These are phyloP conservation scores for Pseudomyrmex pallidus DNA, from an alignment of 1,140 invertebrate species.

Conservation along the genomic window DNA sequence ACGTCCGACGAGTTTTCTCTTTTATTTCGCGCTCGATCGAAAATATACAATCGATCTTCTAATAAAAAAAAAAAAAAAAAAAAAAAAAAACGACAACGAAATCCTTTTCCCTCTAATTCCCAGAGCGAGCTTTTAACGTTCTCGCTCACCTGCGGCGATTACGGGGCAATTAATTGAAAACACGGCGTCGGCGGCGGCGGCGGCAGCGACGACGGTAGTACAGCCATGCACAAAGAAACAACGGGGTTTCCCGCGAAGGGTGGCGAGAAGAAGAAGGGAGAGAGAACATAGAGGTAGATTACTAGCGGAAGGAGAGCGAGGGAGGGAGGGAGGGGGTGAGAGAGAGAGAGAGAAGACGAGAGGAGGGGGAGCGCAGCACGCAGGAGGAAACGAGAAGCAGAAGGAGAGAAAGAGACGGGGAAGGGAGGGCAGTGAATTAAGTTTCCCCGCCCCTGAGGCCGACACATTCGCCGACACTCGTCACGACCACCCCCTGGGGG, in stretches of 20 bases:
- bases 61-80: background rate
- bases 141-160: conserved; percentile 26
- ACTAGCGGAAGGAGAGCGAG: background rate
- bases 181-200: conserved; percentile 4
- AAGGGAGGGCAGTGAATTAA: conserved; percentile 75
- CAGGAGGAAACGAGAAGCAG: conserved; percentile 28
- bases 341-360: background rate
- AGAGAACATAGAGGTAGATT: conserved; percentile 40
- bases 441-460: conserved; percentile 76
- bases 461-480: conserved; percentile 76
- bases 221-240: conserved; percentile 32
- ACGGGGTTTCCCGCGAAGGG: conserved; percentile 21
- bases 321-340: background rate
- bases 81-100: conserved; percentile 17
- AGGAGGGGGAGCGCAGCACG: conserved; percentile 12
- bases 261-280: background rate
- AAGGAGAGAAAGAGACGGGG: conserved; percentile 42
- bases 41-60: background rate
- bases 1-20: too few species aligned
- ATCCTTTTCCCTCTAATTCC: conserved; percentile 1
- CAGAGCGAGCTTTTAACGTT: conserved; percentile 45
- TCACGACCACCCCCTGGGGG: conserved; percentile 72
- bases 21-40: background rate
- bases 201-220: background rate
- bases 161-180: conserved; percentile 52